These are phyloP conservation scores for Operophtera brumata DNA, from an alignment of 2,888 invertebrate species.

Conservation along the genomic window DNA sequence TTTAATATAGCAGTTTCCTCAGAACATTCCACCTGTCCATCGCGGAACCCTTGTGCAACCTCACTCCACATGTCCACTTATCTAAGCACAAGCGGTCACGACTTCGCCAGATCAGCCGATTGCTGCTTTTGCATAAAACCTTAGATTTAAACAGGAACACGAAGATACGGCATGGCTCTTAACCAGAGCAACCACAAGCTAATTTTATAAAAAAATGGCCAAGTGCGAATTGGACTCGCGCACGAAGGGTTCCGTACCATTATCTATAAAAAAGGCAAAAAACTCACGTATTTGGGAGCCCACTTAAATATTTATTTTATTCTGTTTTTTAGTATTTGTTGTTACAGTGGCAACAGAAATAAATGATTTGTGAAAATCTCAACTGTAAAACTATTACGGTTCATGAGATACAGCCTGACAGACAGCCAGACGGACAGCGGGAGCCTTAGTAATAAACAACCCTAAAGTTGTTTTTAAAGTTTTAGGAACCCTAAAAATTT, in stretches of 20 bases:
- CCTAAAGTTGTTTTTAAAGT: too few relatives aligned
- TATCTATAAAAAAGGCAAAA: too few relatives aligned
- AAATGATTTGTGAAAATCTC: too few relatives aligned
- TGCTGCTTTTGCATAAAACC: slow-evolving; percentile 43
- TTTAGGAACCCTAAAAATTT: too few relatives aligned
- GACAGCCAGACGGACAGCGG: too few relatives aligned
- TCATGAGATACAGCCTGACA: too few relatives aligned
- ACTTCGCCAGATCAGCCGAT: slow-evolving; percentile 46
- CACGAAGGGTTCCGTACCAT: too few relatives aligned
- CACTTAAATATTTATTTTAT: neutral
- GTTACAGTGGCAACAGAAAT: too few relatives aligned
- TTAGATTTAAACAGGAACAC: slow-evolving; percentile 3
- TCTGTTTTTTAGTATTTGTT: neutral
- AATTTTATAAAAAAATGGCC: neutral
- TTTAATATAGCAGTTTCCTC: neutral
- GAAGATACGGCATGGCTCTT: slow-evolving; percentile 7
- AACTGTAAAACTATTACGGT: too few relatives aligned
- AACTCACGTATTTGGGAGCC: too few relatives aligned
- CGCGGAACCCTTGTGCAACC: slow-evolving; percentile 14
- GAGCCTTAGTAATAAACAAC: too few relatives aligned
- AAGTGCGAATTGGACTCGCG: neutral
- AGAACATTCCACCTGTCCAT: slow-evolving; percentile 29
- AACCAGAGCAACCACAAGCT: neutral
- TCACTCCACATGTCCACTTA: slow-evolving; percentile 59
- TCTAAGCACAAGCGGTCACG: slow-evolving; percentile 51